Base-by-base conservation (phyloP, 2,888 invertebrate species). In the Reticulitermes lucifugus region DNA sequence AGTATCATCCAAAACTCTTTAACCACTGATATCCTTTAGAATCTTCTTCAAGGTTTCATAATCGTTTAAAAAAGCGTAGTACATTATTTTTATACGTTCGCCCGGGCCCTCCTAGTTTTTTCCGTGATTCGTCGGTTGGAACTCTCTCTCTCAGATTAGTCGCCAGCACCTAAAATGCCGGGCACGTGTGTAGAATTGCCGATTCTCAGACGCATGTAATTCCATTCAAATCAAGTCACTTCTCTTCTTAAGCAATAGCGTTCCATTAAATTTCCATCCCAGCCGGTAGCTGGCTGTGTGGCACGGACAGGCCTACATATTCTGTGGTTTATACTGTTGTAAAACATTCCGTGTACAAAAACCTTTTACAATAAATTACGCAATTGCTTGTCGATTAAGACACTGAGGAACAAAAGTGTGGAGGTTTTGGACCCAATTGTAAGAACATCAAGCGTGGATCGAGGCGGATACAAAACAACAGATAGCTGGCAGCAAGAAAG, bases 381-480 rank as follows among this genome's bases (percentile, higher is more conserved):
- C 73, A 73, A 73, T 73, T 73, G 73, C 41, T 73, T 73, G 18
- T 73, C 73, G 73, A 73, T 73, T 73, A 73, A 18, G 73, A 21
- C 73, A 41, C 41, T 41, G 65, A 65, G 65, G 65, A 65, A 65
- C 65, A 65, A 65, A 65, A 6, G 65, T n/a, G 65, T n/a, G 65
- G 65, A 65, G 25, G 65, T 65, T 65, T 25, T n/a, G 3, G 73
- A 41, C 21, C 35, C 41, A 73, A 73, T 73, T 73, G 35, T 41
- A 73, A 41, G 73, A 41, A 18, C 73, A 73, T 73, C 73, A 73
- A 73, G 25, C 73, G 1, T 41, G 73, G 35, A 41, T 41, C 9
- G 41, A 41, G 73, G 18, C 10, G 73, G 29, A 73, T 73, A 73
- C n/a, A 41, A 41, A 35, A 41, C 6, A 73, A 73, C 73, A 73